Percentiles rank a stretch among this genome's conserved stretches.
Conservation (phyloP, 2,113 vertebrate genomes). For the Leptobrachium leishanense region DNA sequence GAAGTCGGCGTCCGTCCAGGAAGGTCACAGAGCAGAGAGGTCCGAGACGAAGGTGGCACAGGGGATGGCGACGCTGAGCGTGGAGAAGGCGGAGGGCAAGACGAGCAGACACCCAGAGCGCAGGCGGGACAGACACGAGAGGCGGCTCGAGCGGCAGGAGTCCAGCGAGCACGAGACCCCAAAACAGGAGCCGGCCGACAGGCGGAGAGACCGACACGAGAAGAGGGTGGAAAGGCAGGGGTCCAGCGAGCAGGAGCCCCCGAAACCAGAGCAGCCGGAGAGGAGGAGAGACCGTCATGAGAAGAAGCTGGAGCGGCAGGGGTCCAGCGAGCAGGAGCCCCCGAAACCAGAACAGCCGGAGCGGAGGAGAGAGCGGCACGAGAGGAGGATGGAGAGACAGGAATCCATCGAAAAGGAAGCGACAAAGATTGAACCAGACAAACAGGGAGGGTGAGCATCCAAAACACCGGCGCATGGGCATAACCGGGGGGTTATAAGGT, state of each 20-base stretch:
- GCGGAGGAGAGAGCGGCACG: slow-evolving; percentile 54
- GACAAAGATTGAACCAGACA: slow-evolving; percentile 62
- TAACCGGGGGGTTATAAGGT: too few species aligned
- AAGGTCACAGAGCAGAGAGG: slow-evolving; percentile 54
- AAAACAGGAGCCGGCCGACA: slow-evolving; percentile 67
- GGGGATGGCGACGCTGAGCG: slow-evolving; percentile 71
- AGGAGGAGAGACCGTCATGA: slow-evolving; percentile 54
- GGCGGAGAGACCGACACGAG: slow-evolving; percentile 52
- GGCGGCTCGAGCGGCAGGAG: slow-evolving; percentile 78
- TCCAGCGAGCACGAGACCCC: slow-evolving; percentile 85
- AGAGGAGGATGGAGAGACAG: slow-evolving; percentile 56
- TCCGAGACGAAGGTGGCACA: slow-evolving; percentile 56
- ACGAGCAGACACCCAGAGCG: slow-evolving; percentile 74
- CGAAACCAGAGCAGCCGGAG: slow-evolving; percentile 66
- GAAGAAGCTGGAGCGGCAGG: slow-evolving; percentile 55
- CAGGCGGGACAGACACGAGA: slow-evolving; percentile 71
- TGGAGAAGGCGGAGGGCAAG: slow-evolving; percentile 66
- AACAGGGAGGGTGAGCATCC: slow-evolving; percentile 43
- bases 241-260: slow-evolving; percentile 42
- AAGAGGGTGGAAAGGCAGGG: slow-evolving; percentile 57
- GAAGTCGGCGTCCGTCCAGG: slow-evolving; percentile 49
- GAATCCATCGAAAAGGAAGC: slow-evolving; percentile 40
- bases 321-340: slow-evolving; percentile 59
- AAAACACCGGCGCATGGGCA: too few species aligned
- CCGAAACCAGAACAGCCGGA: slow-evolving; percentile 74